Evolutionary conservation across 1,140 invertebrate species (phyloP).

Genomic region (Luehdorfia chinensis): DNA sequence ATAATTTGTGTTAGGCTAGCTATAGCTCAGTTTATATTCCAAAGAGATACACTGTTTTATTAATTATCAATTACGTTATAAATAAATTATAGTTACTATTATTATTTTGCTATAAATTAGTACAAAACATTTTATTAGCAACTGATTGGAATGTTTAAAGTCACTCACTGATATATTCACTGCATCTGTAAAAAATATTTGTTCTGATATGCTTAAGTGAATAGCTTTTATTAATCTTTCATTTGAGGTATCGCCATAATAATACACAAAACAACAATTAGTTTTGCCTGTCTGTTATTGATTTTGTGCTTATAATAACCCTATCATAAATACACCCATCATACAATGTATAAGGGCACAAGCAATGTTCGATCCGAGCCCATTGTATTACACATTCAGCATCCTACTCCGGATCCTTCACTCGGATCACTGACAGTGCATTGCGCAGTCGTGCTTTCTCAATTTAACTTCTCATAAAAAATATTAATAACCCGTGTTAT

Average conservation of each 20-base stretch:
- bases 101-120: too few species aligned
- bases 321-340: constrained; percentile 51
- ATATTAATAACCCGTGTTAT: constrained; percentile 30
- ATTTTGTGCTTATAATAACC: constrained; percentile 48
- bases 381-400: constrained; percentile 49
- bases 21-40: too few species aligned
- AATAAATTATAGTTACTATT: too few species aligned
- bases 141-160: too few species aligned
- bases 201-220: too few species aligned
- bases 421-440: constrained; percentile 47
- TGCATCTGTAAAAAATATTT: too few species aligned
- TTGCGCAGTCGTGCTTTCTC: constrained; percentile 57
- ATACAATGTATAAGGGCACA: constrained; percentile 38
- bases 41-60: too few species aligned
- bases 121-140: too few species aligned
- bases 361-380: constrained; percentile 42
- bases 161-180: neutral
- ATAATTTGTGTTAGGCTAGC: constrained; percentile 12
- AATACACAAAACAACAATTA: too few species aligned
- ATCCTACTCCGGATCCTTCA: constrained; percentile 44
- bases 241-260: too few species aligned
- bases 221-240: too few species aligned
- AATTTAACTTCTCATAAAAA: constrained; percentile 41
- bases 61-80: too few species aligned
- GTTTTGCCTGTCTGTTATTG: constrained; percentile 38